Base-by-base conservation (phyloP, 2,888 invertebrate genomes). In the Callimorpha dominula region DNA sequence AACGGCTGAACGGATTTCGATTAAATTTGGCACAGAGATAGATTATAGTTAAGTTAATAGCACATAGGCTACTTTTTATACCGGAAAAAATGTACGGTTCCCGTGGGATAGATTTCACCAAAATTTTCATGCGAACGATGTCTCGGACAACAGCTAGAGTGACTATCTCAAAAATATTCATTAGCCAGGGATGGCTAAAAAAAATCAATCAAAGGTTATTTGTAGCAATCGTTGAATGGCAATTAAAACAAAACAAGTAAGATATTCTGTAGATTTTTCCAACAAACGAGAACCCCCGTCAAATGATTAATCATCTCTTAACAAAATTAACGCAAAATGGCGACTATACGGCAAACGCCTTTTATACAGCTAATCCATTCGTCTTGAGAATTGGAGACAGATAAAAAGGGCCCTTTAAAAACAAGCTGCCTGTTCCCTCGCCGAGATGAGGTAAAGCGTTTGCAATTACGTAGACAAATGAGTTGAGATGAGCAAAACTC, bases 401-500 rank as follows among this genome's bases (percentile, higher is more conserved):
- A 86, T 81, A 85, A 88, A 86, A 84, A 78, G 78, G 77, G 78
- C 64, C 71, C 76, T 82, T 86, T 88, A 83, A 85, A 88, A 89
- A 87, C 86, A 85, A 83, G 77, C 82, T 81, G 76, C 79, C 84
- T 83, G 85, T 81, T 85, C 81, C 85, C 75, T 83, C 82, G 79
- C 82, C 81, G 76, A 80, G 76, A 84, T 80, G 83, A 86, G 78
- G 79, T 81, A 84, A 81, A 86, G 79, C 75, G 85, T 77, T 83
- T 78, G 85, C 87, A 89, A 90, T 90, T 88, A 90, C 87, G 84
- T 80, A 82, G 83, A 89, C 87, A 89, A 90, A 90, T 88, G 85
- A 83, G 77, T 81, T 49, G 78, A 81, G 85, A 86, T 85, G 86
- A 86, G 83, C 73, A 78, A 76, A 84, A 85, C 81, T 85, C 82